A percentile compares a stretch with the other conserved stretches of the same genome.
phyloP scores from a whole-genome alignment of 35 echinoderm and acorn worm species.

The Eucidaris tribuloides region DNA sequence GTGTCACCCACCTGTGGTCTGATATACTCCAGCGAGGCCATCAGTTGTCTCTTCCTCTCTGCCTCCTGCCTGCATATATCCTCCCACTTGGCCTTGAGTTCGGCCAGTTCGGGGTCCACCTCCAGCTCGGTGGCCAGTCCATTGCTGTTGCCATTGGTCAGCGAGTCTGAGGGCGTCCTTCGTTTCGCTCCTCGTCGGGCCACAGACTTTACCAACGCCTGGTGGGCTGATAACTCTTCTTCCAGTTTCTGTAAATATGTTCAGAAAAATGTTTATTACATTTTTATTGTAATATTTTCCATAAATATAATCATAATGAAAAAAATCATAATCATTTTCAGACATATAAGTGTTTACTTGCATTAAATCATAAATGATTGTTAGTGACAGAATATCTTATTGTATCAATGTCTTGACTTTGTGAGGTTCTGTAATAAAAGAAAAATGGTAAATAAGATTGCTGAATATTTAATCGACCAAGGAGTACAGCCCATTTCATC shows the following conservation, averaged over 20 bases:
- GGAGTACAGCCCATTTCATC: no score
- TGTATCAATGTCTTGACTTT: no score
- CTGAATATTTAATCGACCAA: no score
- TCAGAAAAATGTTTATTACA: no score
- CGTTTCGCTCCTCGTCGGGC: slow-evolving; percentile 62
- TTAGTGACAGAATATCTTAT: no score
- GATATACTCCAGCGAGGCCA: slow-evolving; percentile 82
- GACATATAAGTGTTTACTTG: no score
- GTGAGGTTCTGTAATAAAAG: no score
- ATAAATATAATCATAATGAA: no score
- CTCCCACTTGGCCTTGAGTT: slow-evolving; percentile 73
- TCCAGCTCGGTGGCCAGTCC: slow-evolving; percentile 30
- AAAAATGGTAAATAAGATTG: no score
- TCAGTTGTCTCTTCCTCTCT: slow-evolving; percentile 78
- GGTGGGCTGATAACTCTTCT: slow-evolving; percentile 96
- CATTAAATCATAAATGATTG: no score
- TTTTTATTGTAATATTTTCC: no score
- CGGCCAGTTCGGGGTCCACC: slow-evolving; percentile 57
- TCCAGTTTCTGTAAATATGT: slow-evolving; percentile 90
- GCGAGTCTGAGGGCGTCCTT: background rate
- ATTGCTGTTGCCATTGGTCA: background rate
- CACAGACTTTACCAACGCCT: slow-evolving; percentile 82
- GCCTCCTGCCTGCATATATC: slow-evolving; percentile 78
- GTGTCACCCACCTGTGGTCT: slow-evolving; percentile 94
- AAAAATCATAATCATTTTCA: no score